These are phyloP conservation scores for Percina caprodes DNA, from an alignment of 2,113 vertebrate genomes.

Conservation along the genomic window DNA sequence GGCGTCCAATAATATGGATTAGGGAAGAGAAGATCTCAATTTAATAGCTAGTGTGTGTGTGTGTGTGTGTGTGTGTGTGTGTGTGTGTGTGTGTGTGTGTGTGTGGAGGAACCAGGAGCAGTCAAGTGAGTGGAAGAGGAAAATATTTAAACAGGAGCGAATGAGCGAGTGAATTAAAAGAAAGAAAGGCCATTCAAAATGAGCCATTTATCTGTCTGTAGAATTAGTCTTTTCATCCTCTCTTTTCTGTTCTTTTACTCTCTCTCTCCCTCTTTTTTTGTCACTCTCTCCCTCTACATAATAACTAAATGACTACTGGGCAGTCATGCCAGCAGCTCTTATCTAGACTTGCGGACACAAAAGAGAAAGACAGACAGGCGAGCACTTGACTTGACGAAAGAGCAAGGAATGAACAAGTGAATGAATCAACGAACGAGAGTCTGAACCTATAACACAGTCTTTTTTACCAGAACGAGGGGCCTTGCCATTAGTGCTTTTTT, in stretches of 20 bases:
- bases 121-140: slow-evolving; percentile 70
- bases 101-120: slow-evolving; percentile 33
- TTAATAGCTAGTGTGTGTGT: slow-evolving; percentile 62
- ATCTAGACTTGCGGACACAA: slow-evolving; percentile 89
- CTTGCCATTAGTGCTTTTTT: slow-evolving; percentile 92
- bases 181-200: slow-evolving; percentile 83
- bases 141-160: slow-evolving; percentile 83
- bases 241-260: slow-evolving; percentile 57
- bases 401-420: slow-evolving; percentile 83
- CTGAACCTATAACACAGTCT: slow-evolving; percentile 89
- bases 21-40: slow-evolving; percentile 70
- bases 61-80: slow-evolving; percentile 43
- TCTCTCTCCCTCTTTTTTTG: slow-evolving; percentile 11
- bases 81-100: slow-evolving; percentile 44
- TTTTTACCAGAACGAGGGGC: slow-evolving; percentile 94
- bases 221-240: slow-evolving; percentile 88
- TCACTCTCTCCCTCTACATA: slow-evolving; percentile 54
- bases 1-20: slow-evolving; percentile 74
- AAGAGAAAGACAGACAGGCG: slow-evolving; percentile 87
- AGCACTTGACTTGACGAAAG: slow-evolving; percentile 92
- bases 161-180: slow-evolving; percentile 79
- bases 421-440: slow-evolving; percentile 88
- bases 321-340: slow-evolving; percentile 92
- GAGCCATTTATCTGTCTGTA: slow-evolving; percentile 82
- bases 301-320: slow-evolving; percentile 90